Evolutionary conservation across 2,888 invertebrate genomes (phyloP).

Genomic region (Listrodromus nycthemerus): DNA sequence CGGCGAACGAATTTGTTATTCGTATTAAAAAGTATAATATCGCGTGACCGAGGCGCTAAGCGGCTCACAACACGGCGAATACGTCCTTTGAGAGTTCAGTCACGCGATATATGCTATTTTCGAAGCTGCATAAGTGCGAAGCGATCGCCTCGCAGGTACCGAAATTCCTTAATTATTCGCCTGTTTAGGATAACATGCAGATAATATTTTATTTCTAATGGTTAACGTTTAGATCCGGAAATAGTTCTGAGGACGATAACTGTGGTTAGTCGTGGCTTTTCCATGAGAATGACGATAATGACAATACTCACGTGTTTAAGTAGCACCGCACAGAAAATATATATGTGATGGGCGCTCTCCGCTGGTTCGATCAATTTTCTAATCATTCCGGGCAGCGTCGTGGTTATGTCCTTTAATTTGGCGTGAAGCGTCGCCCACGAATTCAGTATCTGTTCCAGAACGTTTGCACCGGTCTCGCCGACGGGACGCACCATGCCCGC

Average conservation of each 20-base stretch:
- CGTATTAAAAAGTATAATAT: background rate
- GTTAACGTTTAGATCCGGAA: background rate
- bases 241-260: background rate
- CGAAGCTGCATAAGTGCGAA: background rate
- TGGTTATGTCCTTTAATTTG: slow-evolving; percentile 79
- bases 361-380: slow-evolving; percentile 86
- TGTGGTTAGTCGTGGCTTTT: background rate
- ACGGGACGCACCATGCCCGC: slow-evolving; percentile 86
- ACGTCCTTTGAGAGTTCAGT: background rate
- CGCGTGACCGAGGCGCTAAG: background rate
- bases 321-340: slow-evolving; percentile 87
- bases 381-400: slow-evolving; percentile 82
- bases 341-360: slow-evolving; percentile 88
- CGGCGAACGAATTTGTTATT: slow-evolving; percentile 3
- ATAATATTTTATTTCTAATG: background rate
- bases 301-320: slow-evolving; percentile 82
- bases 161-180: background rate
- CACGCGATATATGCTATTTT: slow-evolving; percentile 7
- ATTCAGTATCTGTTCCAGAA: slow-evolving; percentile 81
- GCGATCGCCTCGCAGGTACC: background rate
- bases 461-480: slow-evolving; percentile 80
- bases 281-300: background rate
- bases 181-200: background rate
- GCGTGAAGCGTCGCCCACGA: slow-evolving; percentile 82
- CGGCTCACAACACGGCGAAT: background rate